Evolutionary conservation across 2,113 vertebrate genomes (phyloP).

Genomic region (Hemicordylus capensis): DNA sequence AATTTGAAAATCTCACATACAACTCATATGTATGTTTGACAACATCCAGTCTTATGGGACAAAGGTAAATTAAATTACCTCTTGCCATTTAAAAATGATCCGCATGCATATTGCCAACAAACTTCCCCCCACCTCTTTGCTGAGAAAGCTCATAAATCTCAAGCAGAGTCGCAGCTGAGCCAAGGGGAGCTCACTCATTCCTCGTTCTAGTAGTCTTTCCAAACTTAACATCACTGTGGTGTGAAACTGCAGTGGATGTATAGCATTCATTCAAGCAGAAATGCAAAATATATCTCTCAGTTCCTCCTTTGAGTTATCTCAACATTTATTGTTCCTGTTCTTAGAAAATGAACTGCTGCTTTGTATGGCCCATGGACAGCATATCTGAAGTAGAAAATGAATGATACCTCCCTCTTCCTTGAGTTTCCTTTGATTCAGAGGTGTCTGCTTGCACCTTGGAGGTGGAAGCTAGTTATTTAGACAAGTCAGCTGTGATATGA

Average conservation of each 20-base stretch:
- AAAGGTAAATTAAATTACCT: neutral
- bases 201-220: neutral
- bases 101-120: neutral
- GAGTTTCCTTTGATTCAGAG: neutral
- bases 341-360: conserved; percentile 1
- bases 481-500: conserved; percentile 40
- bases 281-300: neutral
- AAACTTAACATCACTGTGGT: neutral
- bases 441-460: neutral
- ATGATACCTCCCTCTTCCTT: neutral
- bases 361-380: neutral
- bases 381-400: neutral
- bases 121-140: too few relatives aligned
- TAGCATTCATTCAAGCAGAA: neutral
- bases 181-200: neutral
- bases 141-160: neutral
- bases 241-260: neutral
- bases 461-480: neutral
- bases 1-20: too few relatives aligned
- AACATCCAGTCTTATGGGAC: too few relatives aligned
- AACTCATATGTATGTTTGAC: too few relatives aligned
- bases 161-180: neutral
- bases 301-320: neutral
- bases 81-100: neutral
- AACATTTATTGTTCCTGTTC: neutral